A percentile compares a stretch with the other conserved stretches of the same genome.
These are phyloP conservation scores for Zaprionus kolodkinae DNA, from an alignment of 1,140 invertebrate species.

Conservation along the genomic window DNA sequence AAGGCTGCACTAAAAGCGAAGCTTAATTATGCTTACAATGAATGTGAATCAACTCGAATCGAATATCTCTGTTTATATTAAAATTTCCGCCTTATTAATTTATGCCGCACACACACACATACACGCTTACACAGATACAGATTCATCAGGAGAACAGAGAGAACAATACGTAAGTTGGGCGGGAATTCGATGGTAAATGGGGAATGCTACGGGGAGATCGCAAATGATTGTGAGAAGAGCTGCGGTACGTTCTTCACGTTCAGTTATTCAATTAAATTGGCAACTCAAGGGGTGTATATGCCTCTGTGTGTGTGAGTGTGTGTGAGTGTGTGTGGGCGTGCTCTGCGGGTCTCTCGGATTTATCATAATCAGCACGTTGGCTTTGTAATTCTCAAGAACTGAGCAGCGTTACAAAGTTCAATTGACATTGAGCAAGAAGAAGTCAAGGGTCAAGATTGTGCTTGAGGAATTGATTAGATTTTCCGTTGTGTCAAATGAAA, in stretches of 20 bases:
- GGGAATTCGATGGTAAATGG: constrained; percentile 27
- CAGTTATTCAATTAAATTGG: constrained; percentile 75
- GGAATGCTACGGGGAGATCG: constrained; percentile 27
- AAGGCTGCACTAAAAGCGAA: constrained; percentile 47
- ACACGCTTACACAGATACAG: constrained; percentile 25
- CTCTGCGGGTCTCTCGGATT: constrained; percentile 37
- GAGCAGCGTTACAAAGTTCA: constrained; percentile 64
- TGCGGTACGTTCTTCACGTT: constrained; percentile 18
- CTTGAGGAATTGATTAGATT: constrained; percentile 30
- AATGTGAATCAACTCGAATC: constrained; percentile 55
- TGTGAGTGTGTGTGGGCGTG: constrained; percentile 13
- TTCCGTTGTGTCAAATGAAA: constrained; percentile 19
- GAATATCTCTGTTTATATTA: constrained; percentile 76
- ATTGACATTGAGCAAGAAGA: constrained; percentile 45
- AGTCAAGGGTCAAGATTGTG: constrained; percentile 8
- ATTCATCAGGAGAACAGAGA: constrained; percentile 54
- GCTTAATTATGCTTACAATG: constrained; percentile 70
- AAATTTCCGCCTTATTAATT: constrained; percentile 78
- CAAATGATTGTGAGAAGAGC: constrained; percentile 74
- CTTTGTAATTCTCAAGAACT: constrained; percentile 40
- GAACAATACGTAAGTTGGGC: constrained; percentile 65
- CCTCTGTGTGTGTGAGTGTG: background rate
- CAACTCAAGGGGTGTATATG: constrained; percentile 60
- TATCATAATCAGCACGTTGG: constrained; percentile 52
- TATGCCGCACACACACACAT: constrained; percentile 36